Conservation (phyloP, 2,888 invertebrate species). For the Sesamia inferens region DNA sequence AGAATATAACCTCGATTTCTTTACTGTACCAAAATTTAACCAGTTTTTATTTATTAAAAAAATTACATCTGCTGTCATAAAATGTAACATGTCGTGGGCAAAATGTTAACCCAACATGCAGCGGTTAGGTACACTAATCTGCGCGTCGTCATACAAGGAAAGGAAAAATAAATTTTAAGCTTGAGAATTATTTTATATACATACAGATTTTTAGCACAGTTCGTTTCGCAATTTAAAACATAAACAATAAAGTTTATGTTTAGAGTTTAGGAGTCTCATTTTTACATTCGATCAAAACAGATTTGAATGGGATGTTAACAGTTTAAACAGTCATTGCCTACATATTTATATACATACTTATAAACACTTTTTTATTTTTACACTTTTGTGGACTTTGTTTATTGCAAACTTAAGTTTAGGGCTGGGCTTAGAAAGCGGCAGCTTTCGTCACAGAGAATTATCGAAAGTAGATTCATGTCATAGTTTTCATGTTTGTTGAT, state of each 20-base stretch:
- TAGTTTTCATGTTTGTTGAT: neutral
- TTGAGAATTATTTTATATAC: neutral
- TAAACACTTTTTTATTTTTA: neutral
- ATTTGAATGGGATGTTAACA: neutral
- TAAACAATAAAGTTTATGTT: neutral
- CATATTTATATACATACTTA: neutral
- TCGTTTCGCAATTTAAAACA: neutral
- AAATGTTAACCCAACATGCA: neutral
- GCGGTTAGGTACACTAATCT: constrained; percentile 6
- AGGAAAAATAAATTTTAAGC: neutral
- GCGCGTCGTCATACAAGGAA: constrained; percentile 16
- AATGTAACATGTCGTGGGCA: neutral
- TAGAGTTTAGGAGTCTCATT: neutral
- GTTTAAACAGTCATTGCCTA: neutral
- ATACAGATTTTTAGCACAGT: neutral
- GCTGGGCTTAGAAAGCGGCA: constrained; percentile 9
- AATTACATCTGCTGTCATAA: neutral
- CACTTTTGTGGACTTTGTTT: neutral
- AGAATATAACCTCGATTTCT: neutral
- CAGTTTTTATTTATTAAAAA: neutral
- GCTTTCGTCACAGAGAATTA: constrained; percentile 6
- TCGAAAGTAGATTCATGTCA: constrained; percentile 9
- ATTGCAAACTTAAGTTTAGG: neutral
- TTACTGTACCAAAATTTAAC: neutral
- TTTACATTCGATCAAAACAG: neutral